phyloP scores from a whole-genome alignment of 2,113 vertebrate species.

The Callorhinus ursinus region DNA sequence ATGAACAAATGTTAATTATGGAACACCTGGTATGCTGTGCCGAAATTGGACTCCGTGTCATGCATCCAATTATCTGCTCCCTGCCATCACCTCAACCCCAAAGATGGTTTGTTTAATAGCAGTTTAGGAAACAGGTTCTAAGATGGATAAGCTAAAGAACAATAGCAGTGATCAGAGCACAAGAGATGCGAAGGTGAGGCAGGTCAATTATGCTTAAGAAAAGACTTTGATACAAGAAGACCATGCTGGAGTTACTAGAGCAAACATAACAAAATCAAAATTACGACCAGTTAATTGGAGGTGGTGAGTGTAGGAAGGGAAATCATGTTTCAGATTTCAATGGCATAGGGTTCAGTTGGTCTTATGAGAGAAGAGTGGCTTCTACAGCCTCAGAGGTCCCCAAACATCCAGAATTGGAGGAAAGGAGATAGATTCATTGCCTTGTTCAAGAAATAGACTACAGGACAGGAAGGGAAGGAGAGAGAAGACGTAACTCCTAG shows the following conservation, averaged over 20 bases:
- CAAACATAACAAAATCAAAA: background rate
- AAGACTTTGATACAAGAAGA: background rate
- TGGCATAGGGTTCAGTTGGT: background rate
- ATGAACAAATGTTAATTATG: slow-evolving; percentile 29
- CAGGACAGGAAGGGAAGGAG: background rate
- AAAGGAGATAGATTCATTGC: background rate
- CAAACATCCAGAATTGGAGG: background rate
- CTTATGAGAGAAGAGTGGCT: background rate
- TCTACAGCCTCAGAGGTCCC: background rate
- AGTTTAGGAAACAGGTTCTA: background rate
- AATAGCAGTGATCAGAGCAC: background rate
- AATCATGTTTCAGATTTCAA: background rate
- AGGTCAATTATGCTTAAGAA: background rate
- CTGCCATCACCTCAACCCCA: slow-evolving; percentile 10
- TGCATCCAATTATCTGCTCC: slow-evolving; percentile 14
- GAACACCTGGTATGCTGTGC: background rate
- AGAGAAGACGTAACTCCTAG: background rate
- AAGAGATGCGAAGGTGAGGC: background rate
- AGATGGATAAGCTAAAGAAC: background rate
- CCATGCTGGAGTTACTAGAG: background rate
- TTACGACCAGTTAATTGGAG: background rate
- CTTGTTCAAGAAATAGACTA: background rate
- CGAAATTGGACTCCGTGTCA: background rate
- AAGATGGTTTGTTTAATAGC: background rate
- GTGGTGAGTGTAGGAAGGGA: background rate